Conservation (phyloP, 2,797 vertebrate species). For the Pipistrellus pygmaeus region DNA sequence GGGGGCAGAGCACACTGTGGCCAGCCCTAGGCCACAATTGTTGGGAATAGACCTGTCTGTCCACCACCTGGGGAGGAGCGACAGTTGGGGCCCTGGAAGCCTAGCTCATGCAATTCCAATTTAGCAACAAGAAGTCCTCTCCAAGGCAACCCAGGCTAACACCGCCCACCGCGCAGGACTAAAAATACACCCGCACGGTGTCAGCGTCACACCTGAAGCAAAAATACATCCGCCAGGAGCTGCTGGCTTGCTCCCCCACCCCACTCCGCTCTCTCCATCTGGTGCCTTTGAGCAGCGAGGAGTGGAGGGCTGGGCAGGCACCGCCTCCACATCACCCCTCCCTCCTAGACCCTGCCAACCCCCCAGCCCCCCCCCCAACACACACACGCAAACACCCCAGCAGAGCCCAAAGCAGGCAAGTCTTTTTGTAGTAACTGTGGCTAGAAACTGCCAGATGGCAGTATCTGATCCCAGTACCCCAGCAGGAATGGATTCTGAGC, state of each 20-base stretch:
- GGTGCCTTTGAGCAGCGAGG: conserved; percentile 3
- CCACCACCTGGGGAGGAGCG: conserved; percentile 64
- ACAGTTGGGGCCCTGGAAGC: conserved; percentile 56
- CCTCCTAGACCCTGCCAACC: not conserved
- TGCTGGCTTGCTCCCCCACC: conserved; percentile 55
- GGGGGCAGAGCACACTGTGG: not conserved
- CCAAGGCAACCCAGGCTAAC: conserved; percentile 80
- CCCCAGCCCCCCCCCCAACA: too few species aligned
- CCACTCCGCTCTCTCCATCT: conserved; percentile 72
- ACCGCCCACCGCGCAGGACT: conserved; percentile 81
- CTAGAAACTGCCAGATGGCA: conserved; percentile 65
- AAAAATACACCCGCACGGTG: conserved; percentile 78
- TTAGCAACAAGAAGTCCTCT: conserved; percentile 80
- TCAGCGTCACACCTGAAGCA: conserved; percentile 82
- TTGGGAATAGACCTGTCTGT: conserved; percentile 13
- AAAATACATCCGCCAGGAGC: conserved; percentile 79
- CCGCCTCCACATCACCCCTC: conserved; percentile 4
- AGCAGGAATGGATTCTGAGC: not conserved
- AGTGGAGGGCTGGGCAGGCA: not conserved
- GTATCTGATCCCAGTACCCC: not conserved
- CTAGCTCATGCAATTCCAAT: conserved; percentile 74
- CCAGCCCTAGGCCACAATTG: not conserved
- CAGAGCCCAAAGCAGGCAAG: not conserved
- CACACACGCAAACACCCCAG: not conserved
- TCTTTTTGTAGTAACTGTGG: conserved; percentile 31